Evolutionary conservation across 1,140 invertebrate genomes (phyloP).

Genomic region (Drosophila elegans): DNA sequence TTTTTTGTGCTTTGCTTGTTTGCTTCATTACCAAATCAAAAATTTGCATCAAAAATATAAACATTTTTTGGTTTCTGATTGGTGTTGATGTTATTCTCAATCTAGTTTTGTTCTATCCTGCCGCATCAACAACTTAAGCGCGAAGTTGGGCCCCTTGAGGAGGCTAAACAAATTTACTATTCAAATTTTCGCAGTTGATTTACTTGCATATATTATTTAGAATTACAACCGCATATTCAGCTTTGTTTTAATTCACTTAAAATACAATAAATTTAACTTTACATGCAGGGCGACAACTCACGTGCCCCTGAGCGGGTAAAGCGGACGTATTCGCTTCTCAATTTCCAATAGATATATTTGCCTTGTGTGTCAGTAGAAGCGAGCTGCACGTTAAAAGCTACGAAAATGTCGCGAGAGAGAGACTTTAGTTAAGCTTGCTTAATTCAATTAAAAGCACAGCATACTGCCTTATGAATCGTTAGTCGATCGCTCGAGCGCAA

Average conservation of each 20-base stretch:
- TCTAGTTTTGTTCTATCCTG: constrained; percentile 45
- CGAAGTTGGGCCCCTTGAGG: constrained; percentile 36
- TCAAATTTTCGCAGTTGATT: constrained; percentile 68
- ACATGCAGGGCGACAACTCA: constrained; percentile 67
- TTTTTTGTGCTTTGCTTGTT: constrained; percentile 28
- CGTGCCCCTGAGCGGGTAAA: constrained; percentile 69
- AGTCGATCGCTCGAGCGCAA: constrained; percentile 63
- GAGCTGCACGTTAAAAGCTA: constrained; percentile 28
- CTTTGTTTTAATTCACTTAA: constrained; percentile 82
- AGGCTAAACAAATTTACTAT: constrained; percentile 69
- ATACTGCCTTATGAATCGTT: constrained; percentile 53
- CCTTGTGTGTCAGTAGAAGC: constrained; percentile 11
- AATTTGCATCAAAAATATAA: constrained; percentile 77
- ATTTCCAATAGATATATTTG: constrained; percentile 61
- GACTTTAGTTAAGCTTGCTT: constrained; percentile 57
- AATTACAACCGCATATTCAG: constrained; percentile 47
- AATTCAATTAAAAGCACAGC: constrained; percentile 73
- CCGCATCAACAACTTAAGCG: constrained; percentile 62
- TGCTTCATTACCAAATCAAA: constrained; percentile 66
- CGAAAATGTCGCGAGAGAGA: constrained; percentile 32
- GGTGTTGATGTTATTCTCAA: constrained; percentile 43
- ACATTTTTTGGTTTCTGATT: constrained; percentile 57
- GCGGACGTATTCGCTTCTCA: constrained; percentile 21
- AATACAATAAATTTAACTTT: constrained; percentile 81
- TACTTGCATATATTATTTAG: constrained; percentile 63